Conservation (phyloP, 2,797 vertebrate genomes). For the Scomberomorus guttatus region DNA sequence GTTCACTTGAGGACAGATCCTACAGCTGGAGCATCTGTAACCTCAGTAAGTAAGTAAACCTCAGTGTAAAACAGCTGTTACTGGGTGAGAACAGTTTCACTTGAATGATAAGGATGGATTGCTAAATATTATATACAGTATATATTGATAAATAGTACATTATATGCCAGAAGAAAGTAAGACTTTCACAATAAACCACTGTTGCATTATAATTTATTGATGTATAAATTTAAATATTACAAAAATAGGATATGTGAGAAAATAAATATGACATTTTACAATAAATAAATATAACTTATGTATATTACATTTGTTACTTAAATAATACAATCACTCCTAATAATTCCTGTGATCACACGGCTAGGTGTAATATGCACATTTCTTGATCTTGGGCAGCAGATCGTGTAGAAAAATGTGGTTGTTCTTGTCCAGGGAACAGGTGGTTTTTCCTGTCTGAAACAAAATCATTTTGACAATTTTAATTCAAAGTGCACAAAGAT, state of each 20-base stretch:
- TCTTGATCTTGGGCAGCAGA: too few species aligned
- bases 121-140: too few species aligned
- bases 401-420: too few species aligned
- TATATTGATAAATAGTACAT: background rate
- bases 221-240: slow-evolving; percentile 37
- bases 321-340: background rate
- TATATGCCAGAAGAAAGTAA: background rate
- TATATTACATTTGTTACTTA: slow-evolving; percentile 1
- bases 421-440: too few species aligned
- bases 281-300: slow-evolving; percentile 58
- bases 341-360: too few species aligned
- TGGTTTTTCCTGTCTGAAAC: background rate
- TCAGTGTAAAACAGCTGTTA: background rate
- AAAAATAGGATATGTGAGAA: slow-evolving; percentile 31
- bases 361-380: too few species aligned
- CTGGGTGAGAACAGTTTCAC: slow-evolving; percentile 1
- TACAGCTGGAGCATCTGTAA: too few species aligned
- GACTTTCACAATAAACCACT: background rate
- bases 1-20: too few species aligned
- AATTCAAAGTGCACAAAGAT: background rate
- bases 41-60: background rate
- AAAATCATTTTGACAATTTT: slow-evolving; percentile 6
- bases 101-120: background rate
- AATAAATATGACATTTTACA: slow-evolving; percentile 52
- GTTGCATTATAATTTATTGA: slow-evolving; percentile 59